Percentiles rank a stretch among this genome's conserved stretches.
These are phyloP conservation scores for Tonatia bakeri DNA, from an alignment of 2,113 vertebrate genomes.

Conservation along the genomic window DNA sequence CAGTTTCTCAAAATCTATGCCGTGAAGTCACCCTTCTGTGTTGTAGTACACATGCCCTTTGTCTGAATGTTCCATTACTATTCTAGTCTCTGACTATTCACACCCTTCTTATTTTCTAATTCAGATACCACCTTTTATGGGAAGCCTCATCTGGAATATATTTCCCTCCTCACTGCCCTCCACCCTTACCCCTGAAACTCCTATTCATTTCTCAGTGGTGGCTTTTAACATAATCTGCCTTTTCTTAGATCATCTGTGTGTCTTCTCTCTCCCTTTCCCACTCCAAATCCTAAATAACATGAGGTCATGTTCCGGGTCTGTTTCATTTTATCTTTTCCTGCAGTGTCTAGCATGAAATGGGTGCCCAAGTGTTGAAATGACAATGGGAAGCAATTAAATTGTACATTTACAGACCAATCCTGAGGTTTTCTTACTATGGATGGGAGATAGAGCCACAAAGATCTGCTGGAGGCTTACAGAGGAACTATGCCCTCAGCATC, in stretches of 20 bases:
- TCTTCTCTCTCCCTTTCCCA: background rate
- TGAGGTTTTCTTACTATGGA: background rate
- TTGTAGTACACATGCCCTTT: background rate
- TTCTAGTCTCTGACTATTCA: background rate
- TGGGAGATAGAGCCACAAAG: background rate
- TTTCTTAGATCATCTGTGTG: background rate
- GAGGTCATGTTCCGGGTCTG: background rate
- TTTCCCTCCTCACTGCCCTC: background rate
- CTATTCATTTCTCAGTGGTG: background rate
- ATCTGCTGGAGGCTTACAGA: background rate
- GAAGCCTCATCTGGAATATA: background rate
- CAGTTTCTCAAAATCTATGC: background rate
- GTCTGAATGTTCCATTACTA: too few relatives aligned
- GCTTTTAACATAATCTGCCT: background rate
- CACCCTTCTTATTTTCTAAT: background rate
- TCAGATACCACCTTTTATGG: background rate
- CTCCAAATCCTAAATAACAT: background rate
- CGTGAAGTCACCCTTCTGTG: accelerated
- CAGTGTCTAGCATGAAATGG: background rate
- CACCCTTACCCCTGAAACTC: background rate
- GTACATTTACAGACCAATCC: background rate
- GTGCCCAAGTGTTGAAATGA: background rate
- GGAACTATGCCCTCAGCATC: background rate
- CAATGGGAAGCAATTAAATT: background rate
- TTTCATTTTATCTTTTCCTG: background rate